phyloP scores from a whole-genome alignment of 2,797 vertebrate genomes.

The Sternotherus odoratus region DNA sequence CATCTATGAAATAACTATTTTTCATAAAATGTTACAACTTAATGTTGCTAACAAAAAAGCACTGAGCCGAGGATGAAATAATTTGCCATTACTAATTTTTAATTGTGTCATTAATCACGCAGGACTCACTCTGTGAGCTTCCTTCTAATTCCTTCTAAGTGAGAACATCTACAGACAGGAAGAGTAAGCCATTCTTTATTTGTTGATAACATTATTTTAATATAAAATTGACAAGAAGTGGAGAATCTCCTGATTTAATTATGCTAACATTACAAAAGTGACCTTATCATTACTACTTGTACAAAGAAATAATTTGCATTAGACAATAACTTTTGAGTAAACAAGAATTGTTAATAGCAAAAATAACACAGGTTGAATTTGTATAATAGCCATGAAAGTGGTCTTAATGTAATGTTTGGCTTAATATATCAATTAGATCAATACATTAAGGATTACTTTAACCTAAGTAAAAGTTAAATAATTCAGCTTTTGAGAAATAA shows the following conservation, averaged over 20 bases:
- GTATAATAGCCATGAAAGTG: conserved; percentile 39
- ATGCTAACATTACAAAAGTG: conserved; percentile 45
- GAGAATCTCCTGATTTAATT: conserved; percentile 24
- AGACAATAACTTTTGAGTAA: conserved; percentile 54
- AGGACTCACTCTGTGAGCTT: neutral
- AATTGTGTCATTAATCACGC: conserved; percentile 42
- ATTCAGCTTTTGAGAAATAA: conserved; percentile 26
- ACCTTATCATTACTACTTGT: conserved; percentile 30
- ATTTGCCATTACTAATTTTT: conserved; percentile 52
- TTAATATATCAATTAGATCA: conserved; percentile 60
- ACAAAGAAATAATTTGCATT: conserved; percentile 51
- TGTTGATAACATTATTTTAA: conserved; percentile 37
- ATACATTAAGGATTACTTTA: conserved; percentile 42
- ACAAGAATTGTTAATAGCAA: conserved; percentile 32
- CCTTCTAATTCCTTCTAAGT: neutral
- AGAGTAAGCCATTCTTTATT: conserved; percentile 26
- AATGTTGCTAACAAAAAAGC: conserved; percentile 26
- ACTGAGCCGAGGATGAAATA: conserved; percentile 23
- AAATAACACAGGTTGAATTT: conserved; percentile 18
- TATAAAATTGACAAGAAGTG: conserved; percentile 8
- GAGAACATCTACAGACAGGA: neutral
- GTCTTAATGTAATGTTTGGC: conserved; percentile 33
- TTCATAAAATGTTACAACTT: conserved; percentile 41
- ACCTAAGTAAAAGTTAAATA: conserved; percentile 17
- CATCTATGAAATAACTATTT: conserved; percentile 36